Conservation (phyloP, 2,888 invertebrate species). For the Papilio gigon region DNA sequence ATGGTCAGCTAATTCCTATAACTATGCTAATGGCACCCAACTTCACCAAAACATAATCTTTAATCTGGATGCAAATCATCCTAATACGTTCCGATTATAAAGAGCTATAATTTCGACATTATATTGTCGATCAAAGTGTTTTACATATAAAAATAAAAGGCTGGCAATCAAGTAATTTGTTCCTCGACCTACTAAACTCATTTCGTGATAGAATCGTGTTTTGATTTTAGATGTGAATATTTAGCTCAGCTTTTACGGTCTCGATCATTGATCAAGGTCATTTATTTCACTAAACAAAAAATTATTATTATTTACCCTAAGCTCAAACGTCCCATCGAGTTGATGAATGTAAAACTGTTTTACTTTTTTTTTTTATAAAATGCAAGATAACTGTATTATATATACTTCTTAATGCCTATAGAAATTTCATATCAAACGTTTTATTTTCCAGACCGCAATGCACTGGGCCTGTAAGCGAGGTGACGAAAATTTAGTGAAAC, state of each 20-base stretch:
- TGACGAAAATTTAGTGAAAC: slow-evolving; percentile 93
- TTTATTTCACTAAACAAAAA: not conserved
- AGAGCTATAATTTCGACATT: slow-evolving; percentile 81
- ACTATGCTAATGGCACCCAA: slow-evolving; percentile 81
- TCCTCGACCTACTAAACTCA: slow-evolving; percentile 77
- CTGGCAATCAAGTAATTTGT: slow-evolving; percentile 79
- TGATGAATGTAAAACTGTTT: no score
- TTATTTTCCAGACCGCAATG: slow-evolving; percentile 90
- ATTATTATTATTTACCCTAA: not conserved
- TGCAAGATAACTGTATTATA: no score
- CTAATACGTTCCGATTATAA: slow-evolving; percentile 81
- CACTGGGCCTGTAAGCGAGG: slow-evolving; percentile 99
- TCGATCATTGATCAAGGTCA: slow-evolving; percentile 38
- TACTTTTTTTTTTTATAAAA: no score
- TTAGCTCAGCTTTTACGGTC: slow-evolving; percentile 47
- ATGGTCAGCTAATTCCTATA: slow-evolving; percentile 78
- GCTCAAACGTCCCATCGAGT: no score
- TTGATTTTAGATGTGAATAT: slow-evolving; percentile 63
- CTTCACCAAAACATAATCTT: slow-evolving; percentile 80
- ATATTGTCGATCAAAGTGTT: slow-evolving; percentile 82
- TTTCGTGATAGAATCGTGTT: slow-evolving; percentile 72
- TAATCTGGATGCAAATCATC: slow-evolving; percentile 82
- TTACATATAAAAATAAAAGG: slow-evolving; percentile 80
- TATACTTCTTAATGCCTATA: not conserved
- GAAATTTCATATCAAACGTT: not conserved